Evolutionary conservation across 2,888 invertebrate genomes (phyloP), one percentile per base, ranked within the genome.

Genomic region (Desoria tigrina): DNA sequence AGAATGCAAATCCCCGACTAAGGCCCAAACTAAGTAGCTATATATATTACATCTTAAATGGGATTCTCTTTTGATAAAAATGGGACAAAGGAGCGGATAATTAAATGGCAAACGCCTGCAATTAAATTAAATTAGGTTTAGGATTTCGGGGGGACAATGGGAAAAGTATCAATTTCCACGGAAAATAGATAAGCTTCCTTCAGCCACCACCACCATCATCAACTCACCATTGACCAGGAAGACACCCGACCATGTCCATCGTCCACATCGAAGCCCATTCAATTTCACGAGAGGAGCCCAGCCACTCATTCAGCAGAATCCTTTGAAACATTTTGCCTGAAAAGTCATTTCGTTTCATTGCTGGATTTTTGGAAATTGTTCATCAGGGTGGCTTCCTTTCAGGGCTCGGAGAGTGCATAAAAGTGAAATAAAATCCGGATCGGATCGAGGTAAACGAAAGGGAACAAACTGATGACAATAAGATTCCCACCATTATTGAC

Each of bases 401-500:
- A 26, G 51, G 7, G 53, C n/a, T n/a, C n/a, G n/a, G n/a, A n/a
- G 14, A 27, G 54, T 54, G 27, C 51, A 58, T 58, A 58, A 63
- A 63, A 63, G 27, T 57, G 57, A 62, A 57, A 57, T 63, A 63
- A 63, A 63, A 57, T 58, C 58, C 63, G 49, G 39, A 58, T 58
- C 58, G 45, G 58, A 58, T 57, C 58, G 45, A 58, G 58, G 45
- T 58, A 58, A 58, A 58, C 45, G 58, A 45, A 58, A 58, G 45
- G 58, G 58, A 57, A 58, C 58, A 58, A 58, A 58, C 42, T 66
- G 66, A 71, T 71, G 68, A 71, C 71, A 71, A 71, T 71, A 63
- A 63, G 66, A 71, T 71, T 71, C 68, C 60, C 68, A 71, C 66
- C 68, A 71, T 71, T 66, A 71, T 71, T 68, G 68, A 68, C 68